Evolutionary conservation across 2,797 vertebrate species (phyloP).

Genomic region (Ispidina lecontei): DNA sequence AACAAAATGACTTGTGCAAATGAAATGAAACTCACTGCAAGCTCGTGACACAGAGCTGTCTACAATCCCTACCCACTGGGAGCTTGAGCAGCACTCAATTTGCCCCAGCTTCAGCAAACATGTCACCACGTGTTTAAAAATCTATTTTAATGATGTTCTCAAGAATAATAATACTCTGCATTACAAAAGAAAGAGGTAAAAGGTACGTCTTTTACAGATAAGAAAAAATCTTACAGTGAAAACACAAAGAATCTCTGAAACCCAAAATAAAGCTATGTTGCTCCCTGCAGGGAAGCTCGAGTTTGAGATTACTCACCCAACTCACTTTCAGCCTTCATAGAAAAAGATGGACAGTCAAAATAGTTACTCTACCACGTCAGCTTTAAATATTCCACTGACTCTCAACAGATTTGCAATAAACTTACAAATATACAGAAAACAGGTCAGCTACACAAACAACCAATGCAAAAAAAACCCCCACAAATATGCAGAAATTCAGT

Average conservation of each 20-base stretch:
- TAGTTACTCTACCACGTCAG: background rate
- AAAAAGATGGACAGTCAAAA: conserved; percentile 27
- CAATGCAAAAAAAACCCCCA: conserved; percentile 76
- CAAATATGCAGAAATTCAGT: conserved; percentile 52
- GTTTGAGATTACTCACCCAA: conserved; percentile 32
- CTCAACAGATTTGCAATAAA: conserved; percentile 24
- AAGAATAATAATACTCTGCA: conserved; percentile 75
- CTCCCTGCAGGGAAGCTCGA: conserved; percentile 54
- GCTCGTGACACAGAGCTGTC: background rate
- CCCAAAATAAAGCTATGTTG: conserved; percentile 71
- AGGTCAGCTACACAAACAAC: conserved; percentile 67
- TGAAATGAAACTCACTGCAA: background rate
- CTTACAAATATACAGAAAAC: conserved; percentile 63
- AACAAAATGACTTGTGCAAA: no score
- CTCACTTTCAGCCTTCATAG: conserved; percentile 51
- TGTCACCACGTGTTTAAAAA: conserved; percentile 73
- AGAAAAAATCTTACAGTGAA: conserved; percentile 69
- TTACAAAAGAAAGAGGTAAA: conserved; percentile 77
- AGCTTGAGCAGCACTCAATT: background rate
- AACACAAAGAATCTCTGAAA: conserved; percentile 64
- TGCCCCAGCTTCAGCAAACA: background rate
- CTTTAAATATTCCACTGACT: conserved; percentile 30
- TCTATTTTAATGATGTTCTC: conserved; percentile 78
- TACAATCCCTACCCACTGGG: background rate
- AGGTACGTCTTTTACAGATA: conserved; percentile 60